phyloP scores from a whole-genome alignment of 2,888 invertebrate genomes.

The Rotaria sp. region DNA sequence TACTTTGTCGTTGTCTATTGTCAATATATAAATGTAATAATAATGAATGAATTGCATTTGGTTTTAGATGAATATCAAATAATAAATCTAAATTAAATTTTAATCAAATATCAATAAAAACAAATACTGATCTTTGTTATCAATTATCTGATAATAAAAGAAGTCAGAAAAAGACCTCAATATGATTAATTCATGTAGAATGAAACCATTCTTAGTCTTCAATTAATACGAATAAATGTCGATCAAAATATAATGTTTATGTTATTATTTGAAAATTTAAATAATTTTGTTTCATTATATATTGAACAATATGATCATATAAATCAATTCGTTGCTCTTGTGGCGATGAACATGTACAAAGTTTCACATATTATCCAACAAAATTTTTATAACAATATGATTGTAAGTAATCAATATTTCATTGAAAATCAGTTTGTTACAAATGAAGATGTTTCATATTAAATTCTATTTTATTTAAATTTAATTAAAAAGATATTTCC shows the following conservation, averaged over 20 bases:
- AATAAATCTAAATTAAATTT: neutral
- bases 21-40: neutral
- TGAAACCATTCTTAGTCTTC: conserved; percentile 79
- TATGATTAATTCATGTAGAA: conserved; percentile 87
- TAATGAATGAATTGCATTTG: neutral
- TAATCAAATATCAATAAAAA: neutral
- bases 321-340: neutral
- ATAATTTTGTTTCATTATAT: conserved; percentile 1
- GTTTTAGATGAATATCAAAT: neutral
- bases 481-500: conserved; percentile 91
- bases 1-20: neutral
- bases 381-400: conserved; percentile 31
- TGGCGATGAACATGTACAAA: neutral
- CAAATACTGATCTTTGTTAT: neutral
- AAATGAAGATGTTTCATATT: conserved; percentile 38
- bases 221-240: conserved; percentile 59
- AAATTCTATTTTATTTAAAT: conserved; percentile 41
- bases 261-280: neutral
- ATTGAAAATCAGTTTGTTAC: conserved; percentile 62
- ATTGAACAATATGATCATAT: neutral
- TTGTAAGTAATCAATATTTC: conserved; percentile 76
- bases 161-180: conserved; percentile 73
- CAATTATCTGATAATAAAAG: neutral
- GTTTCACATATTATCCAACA: conserved; percentile 18
- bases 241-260: conserved; percentile 57